Evolutionary conservation across 2,797 vertebrate genomes (phyloP).

Genomic region (Geotrypetes seraphini): DNA sequence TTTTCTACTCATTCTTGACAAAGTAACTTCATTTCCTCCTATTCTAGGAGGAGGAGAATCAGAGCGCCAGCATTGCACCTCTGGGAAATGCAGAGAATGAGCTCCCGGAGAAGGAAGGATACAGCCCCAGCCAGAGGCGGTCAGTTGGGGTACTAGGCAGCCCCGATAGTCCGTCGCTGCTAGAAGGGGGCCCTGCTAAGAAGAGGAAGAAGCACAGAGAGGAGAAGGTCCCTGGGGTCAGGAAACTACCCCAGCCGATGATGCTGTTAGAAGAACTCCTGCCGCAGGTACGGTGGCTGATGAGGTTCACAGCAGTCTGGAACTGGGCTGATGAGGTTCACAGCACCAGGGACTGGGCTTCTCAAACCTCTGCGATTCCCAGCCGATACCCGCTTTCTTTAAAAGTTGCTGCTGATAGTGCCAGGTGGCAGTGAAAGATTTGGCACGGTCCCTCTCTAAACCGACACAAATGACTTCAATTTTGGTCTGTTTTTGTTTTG

Average conservation of each 20-base stretch:
- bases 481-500: no score
- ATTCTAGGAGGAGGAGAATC: constrained; percentile 38
- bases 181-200: constrained; percentile 28
- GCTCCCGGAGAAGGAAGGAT: constrained; percentile 35
- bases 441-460: no score
- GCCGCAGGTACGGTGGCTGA: constrained; percentile 8
- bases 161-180: constrained; percentile 19
- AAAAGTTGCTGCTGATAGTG: no score
- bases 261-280: constrained; percentile 19
- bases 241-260: neutral
- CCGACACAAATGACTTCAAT: no score
- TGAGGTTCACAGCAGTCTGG: no score
- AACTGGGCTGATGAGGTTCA: no score
- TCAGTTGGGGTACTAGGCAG: neutral
- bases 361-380: no score
- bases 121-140: constrained; percentile 3
- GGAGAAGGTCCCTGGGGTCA: constrained; percentile 8
- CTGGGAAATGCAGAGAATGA: constrained; percentile 37
- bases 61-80: constrained; percentile 24
- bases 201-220: constrained; percentile 32
- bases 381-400: no score
- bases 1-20: no score
- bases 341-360: no score
- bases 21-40: no score
- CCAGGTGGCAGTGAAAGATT: no score